Percentiles rank a stretch among this genome's conserved stretches.
These are phyloP conservation scores for Darwinula stevensoni DNA, from an alignment of 2,888 invertebrate genomes.

Conservation along the genomic window DNA sequence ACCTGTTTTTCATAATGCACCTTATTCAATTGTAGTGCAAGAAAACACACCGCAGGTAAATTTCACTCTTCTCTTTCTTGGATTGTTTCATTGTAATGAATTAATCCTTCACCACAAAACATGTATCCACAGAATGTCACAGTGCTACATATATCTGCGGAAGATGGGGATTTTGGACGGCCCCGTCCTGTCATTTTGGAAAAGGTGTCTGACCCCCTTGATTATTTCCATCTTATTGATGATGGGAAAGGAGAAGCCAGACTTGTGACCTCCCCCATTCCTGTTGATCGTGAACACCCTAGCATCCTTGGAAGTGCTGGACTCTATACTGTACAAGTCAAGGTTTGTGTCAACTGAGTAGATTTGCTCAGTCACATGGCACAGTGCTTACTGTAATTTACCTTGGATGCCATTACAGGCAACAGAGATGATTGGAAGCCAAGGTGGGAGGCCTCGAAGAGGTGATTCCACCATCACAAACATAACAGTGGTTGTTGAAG, in stretches of 20 bases:
- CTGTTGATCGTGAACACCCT: conserved; percentile 42
- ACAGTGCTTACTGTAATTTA: no score
- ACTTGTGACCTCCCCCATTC: conserved; percentile 28
- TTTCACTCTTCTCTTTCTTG: no score
- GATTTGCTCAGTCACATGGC: no score
- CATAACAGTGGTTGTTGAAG: conserved; percentile 43
- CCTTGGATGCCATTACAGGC: conserved; percentile 8
- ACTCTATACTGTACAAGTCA: conserved; percentile 33
- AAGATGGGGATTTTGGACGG: neutral
- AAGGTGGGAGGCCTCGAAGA: conserved; percentile 8
- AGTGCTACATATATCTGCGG: neutral
- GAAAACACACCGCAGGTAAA: conserved; percentile 36
- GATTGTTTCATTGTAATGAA: no score
- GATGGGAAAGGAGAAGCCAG: conserved; percentile 17
- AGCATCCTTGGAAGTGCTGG: neutral
- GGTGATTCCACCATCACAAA: conserved; percentile 30
- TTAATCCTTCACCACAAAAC: no score
- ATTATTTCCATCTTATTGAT: conserved; percentile 9
- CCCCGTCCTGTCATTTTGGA: neutral
- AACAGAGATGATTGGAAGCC: conserved; percentile 7
- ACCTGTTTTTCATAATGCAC: conserved; percentile 45
- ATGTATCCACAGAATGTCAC: no score
- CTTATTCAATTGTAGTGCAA: conserved; percentile 40
- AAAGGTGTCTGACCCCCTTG: neutral
- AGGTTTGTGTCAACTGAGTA: conserved; percentile 15